Evolutionary conservation across 2,888 invertebrate species (phyloP), one percentile per base, ranked within the genome.

Genomic region (Callinectes sapidus): DNA sequence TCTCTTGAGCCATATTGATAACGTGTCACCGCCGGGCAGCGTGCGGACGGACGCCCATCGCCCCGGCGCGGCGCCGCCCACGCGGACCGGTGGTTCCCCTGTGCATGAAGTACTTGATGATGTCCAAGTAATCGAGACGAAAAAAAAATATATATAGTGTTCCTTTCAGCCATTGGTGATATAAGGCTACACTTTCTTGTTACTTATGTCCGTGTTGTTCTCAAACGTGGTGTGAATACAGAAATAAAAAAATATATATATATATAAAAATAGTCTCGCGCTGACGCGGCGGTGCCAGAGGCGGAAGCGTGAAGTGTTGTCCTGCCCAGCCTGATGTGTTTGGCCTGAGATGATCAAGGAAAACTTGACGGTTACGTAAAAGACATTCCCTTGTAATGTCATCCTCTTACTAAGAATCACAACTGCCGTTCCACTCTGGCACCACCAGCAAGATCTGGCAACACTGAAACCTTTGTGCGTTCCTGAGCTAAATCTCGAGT

Each of bases 151-250:
- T 81, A n/a, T 13, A 71, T 23, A 81, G 81, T 81, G 81, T 81
- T 35, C n/a, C 39, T 71, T 91, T 48, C 77, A 39, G 91, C 48
- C 66, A 89, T n/a, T 89, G 92, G 86, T 89, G 66, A 89, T 92
- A 85, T 39, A 39, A 81, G 92, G 86, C 89, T 88, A 89, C 16
- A 55, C 61, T 92, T 87, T 92, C 90, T 90, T 92, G 90, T 92
- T 88, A 90, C 90, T 90, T 92, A 71, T 87, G 87, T 90, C 90
- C 14, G 92, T 92, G 92, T 92, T 92, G 90, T 87, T 90, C 81
- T 87, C 71, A 81, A 85, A 77, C 87, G 90, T 92, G 86, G 90
- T 92, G 92, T 92, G 90, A 86, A 90, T 92, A 87, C 48, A 54
- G 90, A 71, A 54, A 89, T 35, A 55, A 48, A 39, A 55, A 66